phyloP scores from a whole-genome alignment of 1,140 invertebrate genomes.

The Oedothorax gibbosus region DNA sequence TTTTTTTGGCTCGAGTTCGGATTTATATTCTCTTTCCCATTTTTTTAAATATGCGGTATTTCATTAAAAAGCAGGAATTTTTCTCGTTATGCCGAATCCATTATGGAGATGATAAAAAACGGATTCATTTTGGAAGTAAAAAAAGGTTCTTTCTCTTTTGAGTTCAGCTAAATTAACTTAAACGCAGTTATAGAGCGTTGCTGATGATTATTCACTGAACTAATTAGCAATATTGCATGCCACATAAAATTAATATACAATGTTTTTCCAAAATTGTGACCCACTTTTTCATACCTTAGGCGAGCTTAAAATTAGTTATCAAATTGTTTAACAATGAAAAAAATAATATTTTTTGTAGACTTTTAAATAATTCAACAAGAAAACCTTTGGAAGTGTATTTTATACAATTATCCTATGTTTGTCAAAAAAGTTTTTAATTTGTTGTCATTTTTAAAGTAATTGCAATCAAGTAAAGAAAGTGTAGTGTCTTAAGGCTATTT shows the following conservation, averaged over 20 bases:
- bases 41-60: slow-evolving; percentile 19
- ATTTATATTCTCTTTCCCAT: background rate
- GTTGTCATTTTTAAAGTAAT: slow-evolving; percentile 32
- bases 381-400: background rate
- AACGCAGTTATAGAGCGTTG: slow-evolving; percentile 15
- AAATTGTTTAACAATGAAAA: slow-evolving; percentile 31
- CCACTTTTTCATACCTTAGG: slow-evolving; percentile 25
- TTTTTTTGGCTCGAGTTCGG: background rate
- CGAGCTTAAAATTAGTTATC: slow-evolving; percentile 35
- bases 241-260: slow-evolving; percentile 39
- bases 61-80: slow-evolving; percentile 34
- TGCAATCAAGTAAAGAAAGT: slow-evolving; percentile 28
- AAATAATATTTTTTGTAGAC: slow-evolving; percentile 1
- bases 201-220: slow-evolving; percentile 47
- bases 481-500: slow-evolving; percentile 23
- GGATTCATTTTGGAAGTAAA: slow-evolving; percentile 21
- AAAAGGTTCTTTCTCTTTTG: background rate
- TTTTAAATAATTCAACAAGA: slow-evolving; percentile 8
- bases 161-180: slow-evolving; percentile 39
- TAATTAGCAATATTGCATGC: slow-evolving; percentile 38
- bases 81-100: slow-evolving; percentile 30
- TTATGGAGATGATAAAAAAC: slow-evolving; percentile 19
- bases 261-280: background rate
- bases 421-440: slow-evolving; percentile 26
- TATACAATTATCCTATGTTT: background rate